phyloP scores from a whole-genome alignment of 2,113 vertebrate genomes.

The Thinocorus orbignyianus region DNA sequence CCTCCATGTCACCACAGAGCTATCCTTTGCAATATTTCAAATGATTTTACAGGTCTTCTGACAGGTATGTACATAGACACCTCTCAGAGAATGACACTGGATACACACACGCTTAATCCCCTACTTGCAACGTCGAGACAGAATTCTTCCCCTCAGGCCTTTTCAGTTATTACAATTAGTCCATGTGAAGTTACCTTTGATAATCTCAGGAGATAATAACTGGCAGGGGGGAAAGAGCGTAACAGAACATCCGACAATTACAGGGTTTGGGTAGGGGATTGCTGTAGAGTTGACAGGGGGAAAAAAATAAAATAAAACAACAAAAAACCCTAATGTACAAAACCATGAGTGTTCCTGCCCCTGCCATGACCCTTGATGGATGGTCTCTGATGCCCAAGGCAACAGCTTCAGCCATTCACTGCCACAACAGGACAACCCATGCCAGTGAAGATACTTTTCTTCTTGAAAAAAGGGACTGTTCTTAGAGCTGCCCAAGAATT shows the following conservation, averaged over 20 bases:
- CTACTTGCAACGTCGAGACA: constrained; percentile 6
- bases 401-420: neutral
- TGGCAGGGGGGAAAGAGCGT: neutral
- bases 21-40: neutral
- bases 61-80: constrained; percentile 52
- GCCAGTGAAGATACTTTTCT: neutral
- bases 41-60: constrained; percentile 30
- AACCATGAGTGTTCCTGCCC: neutral
- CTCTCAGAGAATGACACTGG: constrained; percentile 42
- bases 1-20: neutral
- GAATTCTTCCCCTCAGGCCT: constrained; percentile 54
- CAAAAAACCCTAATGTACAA: neutral
- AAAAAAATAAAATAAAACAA: neutral
- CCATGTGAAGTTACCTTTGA: constrained; percentile 43
- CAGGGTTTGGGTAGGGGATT: neutral
- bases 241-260: constrained; percentile 28
- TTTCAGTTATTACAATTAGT: constrained; percentile 48
- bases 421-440: neutral
- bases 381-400: neutral
- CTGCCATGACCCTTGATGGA: neutral
- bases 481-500: neutral
- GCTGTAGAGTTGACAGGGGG: neutral
- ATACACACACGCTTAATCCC: constrained; percentile 55
- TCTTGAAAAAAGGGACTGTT: neutral
- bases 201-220: constrained; percentile 50